phyloP scores from a whole-genome alignment of 1,140 invertebrate genomes.

The Orius insidiosus region DNA sequence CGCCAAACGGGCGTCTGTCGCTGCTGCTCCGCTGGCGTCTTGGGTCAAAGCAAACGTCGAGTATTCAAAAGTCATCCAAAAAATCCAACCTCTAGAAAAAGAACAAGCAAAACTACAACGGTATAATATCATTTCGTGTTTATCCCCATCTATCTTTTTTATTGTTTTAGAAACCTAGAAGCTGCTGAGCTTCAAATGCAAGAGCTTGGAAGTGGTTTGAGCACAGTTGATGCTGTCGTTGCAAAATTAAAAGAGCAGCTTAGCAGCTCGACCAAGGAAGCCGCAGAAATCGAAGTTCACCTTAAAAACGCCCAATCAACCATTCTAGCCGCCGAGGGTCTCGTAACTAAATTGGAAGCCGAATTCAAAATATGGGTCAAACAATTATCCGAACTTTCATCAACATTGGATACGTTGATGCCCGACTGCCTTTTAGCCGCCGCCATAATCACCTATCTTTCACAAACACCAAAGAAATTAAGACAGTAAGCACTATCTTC shows the following conservation, averaged over 20 bases:
- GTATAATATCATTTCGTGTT: constrained; percentile 27
- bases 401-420: constrained; percentile 45
- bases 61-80: constrained; percentile 76
- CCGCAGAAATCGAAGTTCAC: constrained; percentile 81
- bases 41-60: constrained; percentile 95
- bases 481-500: constrained; percentile 29
- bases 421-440: constrained; percentile 47
- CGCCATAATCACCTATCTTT: constrained; percentile 60
- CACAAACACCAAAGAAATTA: constrained; percentile 45
- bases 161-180: constrained; percentile 44
- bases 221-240: constrained; percentile 78
- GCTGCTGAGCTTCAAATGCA: constrained; percentile 70
- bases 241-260: constrained; percentile 64
- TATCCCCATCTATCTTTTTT: neutral
- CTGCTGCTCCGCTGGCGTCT: constrained; percentile 86
- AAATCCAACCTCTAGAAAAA: constrained; percentile 74
- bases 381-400: constrained; percentile 25
- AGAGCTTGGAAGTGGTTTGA: constrained; percentile 61
- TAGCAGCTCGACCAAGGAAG: constrained; percentile 78
- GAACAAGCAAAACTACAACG: constrained; percentile 67
- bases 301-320: constrained; percentile 68
- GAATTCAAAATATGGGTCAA: constrained; percentile 80
- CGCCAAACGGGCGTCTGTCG: constrained; percentile 84
- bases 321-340: constrained; percentile 59
- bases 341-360: constrained; percentile 72